A percentile compares a stretch with the other conserved stretches of the same genome.
phyloP scores from a whole-genome alignment of 2,888 invertebrate species.

The Sycophila texana region DNA sequence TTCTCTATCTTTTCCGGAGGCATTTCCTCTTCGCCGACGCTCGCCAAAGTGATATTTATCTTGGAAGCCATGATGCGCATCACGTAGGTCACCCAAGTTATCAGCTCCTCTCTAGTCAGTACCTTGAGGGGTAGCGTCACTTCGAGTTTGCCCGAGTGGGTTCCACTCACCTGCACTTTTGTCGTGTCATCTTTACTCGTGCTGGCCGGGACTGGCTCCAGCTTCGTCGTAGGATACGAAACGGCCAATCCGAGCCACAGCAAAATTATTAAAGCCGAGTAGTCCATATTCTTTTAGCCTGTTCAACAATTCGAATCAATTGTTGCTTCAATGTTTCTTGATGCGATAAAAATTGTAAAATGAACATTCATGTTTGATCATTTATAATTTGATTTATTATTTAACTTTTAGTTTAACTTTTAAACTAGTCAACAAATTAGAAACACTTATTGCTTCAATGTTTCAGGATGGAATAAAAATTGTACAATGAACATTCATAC shows the following conservation, averaged over 20 bases:
- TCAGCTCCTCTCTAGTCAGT: conserved; percentile 66
- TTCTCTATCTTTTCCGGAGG: conserved; percentile 48
- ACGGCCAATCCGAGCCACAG: conserved; percentile 25
- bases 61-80: conserved; percentile 71
- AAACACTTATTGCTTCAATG: not conserved
- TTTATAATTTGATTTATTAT: no score
- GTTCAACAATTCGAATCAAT: conserved; percentile 1
- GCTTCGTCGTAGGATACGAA: conserved; percentile 39
- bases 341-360: conserved; percentile 1
- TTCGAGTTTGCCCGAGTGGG: conserved; percentile 60
- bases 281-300: conserved; percentile 32
- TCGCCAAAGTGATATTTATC: conserved; percentile 68
- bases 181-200: not conserved
- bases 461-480: not conserved
- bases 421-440: conserved; percentile 3
- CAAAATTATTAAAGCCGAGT: conserved; percentile 2
- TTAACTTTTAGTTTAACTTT: no score
- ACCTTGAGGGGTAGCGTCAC: conserved; percentile 67
- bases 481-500: not conserved
- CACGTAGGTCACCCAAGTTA: conserved; percentile 70
- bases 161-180: conserved; percentile 28
- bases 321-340: not conserved
- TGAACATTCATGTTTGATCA: not conserved
- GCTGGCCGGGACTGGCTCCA: conserved; percentile 8
- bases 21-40: conserved; percentile 23